Base-by-base conservation (phyloP, 2,797 vertebrate species). In the Schizothorax lantsangensis region DNA sequence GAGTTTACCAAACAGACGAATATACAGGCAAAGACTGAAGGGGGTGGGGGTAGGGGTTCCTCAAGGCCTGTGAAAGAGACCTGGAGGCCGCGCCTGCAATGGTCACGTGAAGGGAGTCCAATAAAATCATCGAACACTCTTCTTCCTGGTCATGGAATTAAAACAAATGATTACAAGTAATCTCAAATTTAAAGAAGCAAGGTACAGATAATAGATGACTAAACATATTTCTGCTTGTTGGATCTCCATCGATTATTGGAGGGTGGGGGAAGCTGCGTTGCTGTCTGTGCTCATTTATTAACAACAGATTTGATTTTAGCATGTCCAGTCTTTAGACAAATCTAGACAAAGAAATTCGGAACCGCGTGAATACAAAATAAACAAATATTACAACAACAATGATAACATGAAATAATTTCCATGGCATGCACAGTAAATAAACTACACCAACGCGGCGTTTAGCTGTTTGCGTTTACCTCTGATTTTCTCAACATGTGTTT, bases 71-170 rank as follows among this genome's bases (percentile, higher is more conserved):
- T 87, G 89, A 88, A 90, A 89, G 84, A 83, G 81, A 84, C 86
- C 84, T 78, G 43, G 69, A 84, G 84, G 57, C 73, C 72, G 82
- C 54, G 88, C 72, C 80, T 88, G 81, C 75, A 78, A 72, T 79
- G 74, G 85, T 91, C 91, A 92, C 92, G 90, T 93, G 91, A 83
- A 77, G 36, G 26, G 49, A 88, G 86, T 85, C 89, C 79, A 92
- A 86, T 40, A 66, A 74, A 87, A 79, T 85, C 57, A 77, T n/a
- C 73, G 45, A 74, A 11, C 77, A 52, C 45, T 15, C 23, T 40
- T 43, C 43, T 87, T 43, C 9, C 59, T 62, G 36, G 59, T 33
- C 84, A 74, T 80, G 26, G 66, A 87, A 62, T 71, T 71, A 52
- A 33, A 84, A 52, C 15, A 36, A 40, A 23, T 66, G 12, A 52